Evolutionary conservation across 2,888 invertebrate genomes (phyloP), one percentile per base, ranked within the genome.

Genomic region (Euplagia quadripunctaria): DNA sequence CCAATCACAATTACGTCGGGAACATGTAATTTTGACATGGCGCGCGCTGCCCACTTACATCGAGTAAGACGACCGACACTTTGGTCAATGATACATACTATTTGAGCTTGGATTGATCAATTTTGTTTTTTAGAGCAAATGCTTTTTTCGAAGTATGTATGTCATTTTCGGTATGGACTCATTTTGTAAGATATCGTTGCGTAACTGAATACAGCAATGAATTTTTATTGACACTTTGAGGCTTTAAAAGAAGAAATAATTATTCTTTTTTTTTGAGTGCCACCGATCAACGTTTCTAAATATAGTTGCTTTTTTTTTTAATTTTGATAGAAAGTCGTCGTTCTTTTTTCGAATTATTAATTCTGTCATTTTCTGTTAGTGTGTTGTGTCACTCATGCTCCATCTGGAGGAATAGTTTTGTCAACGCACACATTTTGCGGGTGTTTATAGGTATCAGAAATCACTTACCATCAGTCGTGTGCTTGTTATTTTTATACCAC

Each of bases 1-100:
- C 94, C 94, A 95, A 94, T 95, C 94, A 93, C 94, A 94, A 94
- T 94, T 94, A 94, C 90, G 88, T 72, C 51, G 75, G 43, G 76
- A 88, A 87, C 85, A 83, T 91, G 89, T 93, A 92, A 93, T 93
- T 92, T 89, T 89, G 89, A 88, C 84, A 86, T 88, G 87, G 87
- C 86, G 82, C 84, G 85, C 82, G 81, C 83, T 87, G 83, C 83
- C 85, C 81, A 82, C 86, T 86, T 86, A 66, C 46, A 41, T 31
- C 43, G 31, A 31, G 17, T 69, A 71, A 72, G 87, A 84, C 74
- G 76, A 79, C 82, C 85, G 83, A 80, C 84, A 82, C 82, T 86
- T 81, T 80, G 84, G 71, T 75, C 86, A 83, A 80, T 81, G 83
- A 83, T 81, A 84, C 75, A 66, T 70, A 74, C 76, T 74, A 79